These are phyloP conservation scores for Philaethria dido DNA, from an alignment of 2,888 invertebrate genomes.

Conservation along the genomic window DNA sequence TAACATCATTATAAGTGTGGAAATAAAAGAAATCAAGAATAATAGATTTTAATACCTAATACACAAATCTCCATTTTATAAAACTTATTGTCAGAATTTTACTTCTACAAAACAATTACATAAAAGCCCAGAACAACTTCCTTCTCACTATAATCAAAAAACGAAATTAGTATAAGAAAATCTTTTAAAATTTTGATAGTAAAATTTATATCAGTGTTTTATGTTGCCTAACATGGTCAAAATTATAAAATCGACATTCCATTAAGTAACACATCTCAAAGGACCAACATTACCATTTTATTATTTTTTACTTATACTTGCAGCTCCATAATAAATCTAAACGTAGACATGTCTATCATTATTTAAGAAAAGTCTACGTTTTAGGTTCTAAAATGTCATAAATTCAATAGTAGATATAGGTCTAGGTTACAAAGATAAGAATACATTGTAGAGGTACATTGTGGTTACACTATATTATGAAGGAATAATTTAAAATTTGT, in stretches of 20 bases:
- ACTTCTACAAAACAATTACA: background rate
- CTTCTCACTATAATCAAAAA: background rate
- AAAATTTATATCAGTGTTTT: background rate
- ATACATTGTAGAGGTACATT: conserved; percentile 29
- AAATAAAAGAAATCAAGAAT: background rate
- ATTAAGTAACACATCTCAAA: background rate
- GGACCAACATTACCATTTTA: background rate
- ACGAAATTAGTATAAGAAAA: background rate
- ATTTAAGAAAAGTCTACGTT: conserved; percentile 2
- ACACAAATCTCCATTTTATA: background rate
- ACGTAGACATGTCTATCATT: background rate
- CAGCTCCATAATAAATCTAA: background rate
- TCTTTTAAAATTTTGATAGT: background rate
- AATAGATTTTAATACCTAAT: background rate
- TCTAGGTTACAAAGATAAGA: conserved; percentile 25
- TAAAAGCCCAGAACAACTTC: background rate
- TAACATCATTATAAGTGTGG: no score
- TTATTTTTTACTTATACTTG: background rate
- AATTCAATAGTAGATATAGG: background rate
- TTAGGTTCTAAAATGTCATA: conserved; percentile 10
- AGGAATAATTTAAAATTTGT: conserved; percentile 24
- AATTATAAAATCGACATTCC: background rate
- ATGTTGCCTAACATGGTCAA: background rate
- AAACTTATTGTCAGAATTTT: background rate
- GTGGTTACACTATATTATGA: conserved; percentile 17